These are phyloP conservation scores for Celastrina argiolus DNA, from an alignment of 2,888 invertebrate genomes.

Conservation along the genomic window DNA sequence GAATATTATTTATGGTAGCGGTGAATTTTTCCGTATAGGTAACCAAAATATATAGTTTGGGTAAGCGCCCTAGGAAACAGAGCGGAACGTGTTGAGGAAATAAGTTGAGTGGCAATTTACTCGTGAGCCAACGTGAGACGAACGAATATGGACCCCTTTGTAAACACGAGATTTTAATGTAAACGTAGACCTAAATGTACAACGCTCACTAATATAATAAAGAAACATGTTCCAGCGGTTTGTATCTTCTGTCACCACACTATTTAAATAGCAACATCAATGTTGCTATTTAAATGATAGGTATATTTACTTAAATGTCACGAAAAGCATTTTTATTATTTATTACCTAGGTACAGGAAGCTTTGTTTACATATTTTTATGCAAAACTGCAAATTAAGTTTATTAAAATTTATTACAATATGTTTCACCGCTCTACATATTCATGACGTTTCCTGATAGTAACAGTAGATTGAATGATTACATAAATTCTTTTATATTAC, in stretches of 20 bases:
- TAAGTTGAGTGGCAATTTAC: slow-evolving; percentile 21
- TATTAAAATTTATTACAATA: background rate
- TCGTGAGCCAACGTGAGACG: slow-evolving; percentile 16
- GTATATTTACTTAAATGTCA: too few species aligned
- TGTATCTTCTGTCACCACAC: too few species aligned
- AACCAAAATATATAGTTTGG: slow-evolving; percentile 20
- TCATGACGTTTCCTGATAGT: background rate
- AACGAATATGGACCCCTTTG: slow-evolving; percentile 12
- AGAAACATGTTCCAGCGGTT: too few species aligned
- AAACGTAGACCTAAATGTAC: background rate
- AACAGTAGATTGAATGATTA: background rate
- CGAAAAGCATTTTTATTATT: too few species aligned
- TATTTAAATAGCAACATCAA: too few species aligned
- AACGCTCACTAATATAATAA: too few species aligned
- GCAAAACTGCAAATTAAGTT: background rate
- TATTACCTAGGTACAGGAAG: too few species aligned
- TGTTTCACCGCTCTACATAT: background rate
- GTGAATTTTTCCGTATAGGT: background rate
- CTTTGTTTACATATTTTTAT: background rate
- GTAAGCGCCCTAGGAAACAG: slow-evolving; percentile 24
- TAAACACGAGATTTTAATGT: slow-evolving; percentile 12
- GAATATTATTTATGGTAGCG: slow-evolving; percentile 11
- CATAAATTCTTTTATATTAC: background rate
- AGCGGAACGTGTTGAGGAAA: slow-evolving; percentile 23
- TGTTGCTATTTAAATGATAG: too few species aligned